Percentiles rank a stretch among this genome's conserved stretches.
phyloP scores from a whole-genome alignment of 2,888 invertebrate genomes.

The Pristionchus mayeri region DNA sequence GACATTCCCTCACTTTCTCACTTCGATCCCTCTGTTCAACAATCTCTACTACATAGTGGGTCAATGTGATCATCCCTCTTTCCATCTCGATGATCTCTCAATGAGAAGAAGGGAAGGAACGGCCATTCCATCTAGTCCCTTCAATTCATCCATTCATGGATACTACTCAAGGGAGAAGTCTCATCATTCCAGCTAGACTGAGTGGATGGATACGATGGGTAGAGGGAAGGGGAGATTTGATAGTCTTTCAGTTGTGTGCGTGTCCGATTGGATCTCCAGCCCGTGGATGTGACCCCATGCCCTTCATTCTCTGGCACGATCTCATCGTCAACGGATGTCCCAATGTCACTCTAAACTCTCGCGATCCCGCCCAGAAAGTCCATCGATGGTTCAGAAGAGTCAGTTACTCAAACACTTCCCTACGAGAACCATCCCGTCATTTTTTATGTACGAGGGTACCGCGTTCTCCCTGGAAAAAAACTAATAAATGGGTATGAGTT shows the following conservation, averaged over 20 bases:
- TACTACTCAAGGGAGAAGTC: constrained; percentile 16
- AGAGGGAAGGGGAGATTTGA: not conserved
- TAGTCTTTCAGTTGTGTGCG: constrained; percentile 70
- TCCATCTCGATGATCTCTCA: not conserved
- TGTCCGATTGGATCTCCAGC: constrained; percentile 76
- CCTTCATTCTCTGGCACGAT: constrained; percentile 76
- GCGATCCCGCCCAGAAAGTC: constrained; percentile 75
- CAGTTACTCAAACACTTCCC: constrained; percentile 41
- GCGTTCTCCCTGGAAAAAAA: too few species aligned
- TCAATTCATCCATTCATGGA: constrained; percentile 18
- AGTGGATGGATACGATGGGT: not conserved
- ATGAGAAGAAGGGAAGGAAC: not conserved
- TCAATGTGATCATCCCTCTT: constrained; percentile 16
- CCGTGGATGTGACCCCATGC: constrained; percentile 71
- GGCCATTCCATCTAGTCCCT: not conserved
- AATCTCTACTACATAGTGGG: constrained; percentile 31
- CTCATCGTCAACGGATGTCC: constrained; percentile 76
- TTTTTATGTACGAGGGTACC: too few species aligned
- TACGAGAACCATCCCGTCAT: too few species aligned
- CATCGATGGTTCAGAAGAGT: constrained; percentile 76
- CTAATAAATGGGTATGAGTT: too few species aligned
- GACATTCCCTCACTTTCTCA: constrained; percentile 5
- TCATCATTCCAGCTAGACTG: constrained; percentile 20
- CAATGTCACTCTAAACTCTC: constrained; percentile 73
- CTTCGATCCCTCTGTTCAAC: constrained; percentile 1